phyloP scores from a whole-genome alignment of 2,113 vertebrate species.

The Nesogale talazaci region DNA sequence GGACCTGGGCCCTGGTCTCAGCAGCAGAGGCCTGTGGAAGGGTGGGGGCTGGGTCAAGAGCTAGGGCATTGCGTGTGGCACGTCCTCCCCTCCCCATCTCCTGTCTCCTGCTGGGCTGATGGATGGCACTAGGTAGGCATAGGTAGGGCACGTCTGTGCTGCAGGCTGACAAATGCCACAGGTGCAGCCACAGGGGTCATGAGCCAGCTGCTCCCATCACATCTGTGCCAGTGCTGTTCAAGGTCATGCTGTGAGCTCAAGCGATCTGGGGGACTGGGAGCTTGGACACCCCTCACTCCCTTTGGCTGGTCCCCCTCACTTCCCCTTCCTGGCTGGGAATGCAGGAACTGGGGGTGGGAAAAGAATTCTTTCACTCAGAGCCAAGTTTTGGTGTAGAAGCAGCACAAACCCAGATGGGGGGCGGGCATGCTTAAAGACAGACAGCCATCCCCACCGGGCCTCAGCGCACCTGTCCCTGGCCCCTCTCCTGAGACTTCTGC shows the following conservation, averaged over 20 bases:
- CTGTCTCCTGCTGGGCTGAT: slow-evolving; percentile 68
- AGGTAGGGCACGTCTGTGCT: slow-evolving; percentile 44
- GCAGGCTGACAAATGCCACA: slow-evolving; percentile 72
- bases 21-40: slow-evolving; percentile 52
- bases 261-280: background rate
- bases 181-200: slow-evolving; percentile 63
- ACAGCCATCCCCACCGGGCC: background rate
- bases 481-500: background rate
- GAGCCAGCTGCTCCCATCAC: slow-evolving; percentile 72
- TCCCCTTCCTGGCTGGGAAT: background rate
- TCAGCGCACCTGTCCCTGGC: background rate
- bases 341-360: background rate
- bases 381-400: background rate
- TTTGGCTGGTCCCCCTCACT: background rate
- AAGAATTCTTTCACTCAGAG: background rate
- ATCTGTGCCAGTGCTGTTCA: slow-evolving; percentile 46
- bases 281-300: background rate
- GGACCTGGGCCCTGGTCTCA: slow-evolving; percentile 66
- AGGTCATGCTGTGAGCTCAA: slow-evolving; percentile 67
- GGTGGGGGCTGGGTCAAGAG: background rate
- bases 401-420: background rate
- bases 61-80: background rate
- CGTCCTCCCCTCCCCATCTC: background rate
- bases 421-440: background rate
- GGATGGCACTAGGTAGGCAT: slow-evolving; percentile 42